These are phyloP conservation scores for Aphis craccivora DNA, from an alignment of 1,140 invertebrate genomes.

Conservation along the genomic window DNA sequence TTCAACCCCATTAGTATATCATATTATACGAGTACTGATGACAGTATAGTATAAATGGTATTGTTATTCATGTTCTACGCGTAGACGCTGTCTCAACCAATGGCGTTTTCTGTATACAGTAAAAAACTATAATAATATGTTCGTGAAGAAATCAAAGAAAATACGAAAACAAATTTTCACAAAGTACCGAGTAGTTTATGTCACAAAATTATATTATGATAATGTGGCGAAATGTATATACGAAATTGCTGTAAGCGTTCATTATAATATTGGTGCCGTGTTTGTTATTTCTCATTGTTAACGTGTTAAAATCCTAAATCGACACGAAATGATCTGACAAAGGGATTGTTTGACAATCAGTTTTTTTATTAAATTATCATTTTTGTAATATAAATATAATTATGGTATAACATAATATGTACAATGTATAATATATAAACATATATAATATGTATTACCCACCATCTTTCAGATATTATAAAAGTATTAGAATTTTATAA, in stretches of 20 bases:
- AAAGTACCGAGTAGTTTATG: background rate
- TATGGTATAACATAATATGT: background rate
- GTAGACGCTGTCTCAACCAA: background rate
- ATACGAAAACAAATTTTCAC: background rate
- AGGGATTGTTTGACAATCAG: background rate
- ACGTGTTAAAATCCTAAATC: background rate
- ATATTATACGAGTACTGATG: background rate
- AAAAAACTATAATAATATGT: background rate
- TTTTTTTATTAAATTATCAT: background rate
- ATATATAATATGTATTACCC: background rate
- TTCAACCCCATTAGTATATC: background rate
- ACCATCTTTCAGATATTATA: background rate
- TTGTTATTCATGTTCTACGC: background rate
- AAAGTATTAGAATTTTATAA: background rate
- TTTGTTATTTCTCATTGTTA: conserved; percentile 6
- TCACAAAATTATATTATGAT: background rate
- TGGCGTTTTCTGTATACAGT: background rate
- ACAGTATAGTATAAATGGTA: background rate
- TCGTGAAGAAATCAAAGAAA: background rate
- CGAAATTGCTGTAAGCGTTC: background rate
- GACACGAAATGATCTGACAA: background rate
- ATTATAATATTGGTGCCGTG: background rate
- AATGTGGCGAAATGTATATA: background rate
- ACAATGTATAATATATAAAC: background rate
- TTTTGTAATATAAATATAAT: background rate